Base-by-base conservation (phyloP, 2,888 invertebrate genomes). In the Stenodera caucasica region DNA sequence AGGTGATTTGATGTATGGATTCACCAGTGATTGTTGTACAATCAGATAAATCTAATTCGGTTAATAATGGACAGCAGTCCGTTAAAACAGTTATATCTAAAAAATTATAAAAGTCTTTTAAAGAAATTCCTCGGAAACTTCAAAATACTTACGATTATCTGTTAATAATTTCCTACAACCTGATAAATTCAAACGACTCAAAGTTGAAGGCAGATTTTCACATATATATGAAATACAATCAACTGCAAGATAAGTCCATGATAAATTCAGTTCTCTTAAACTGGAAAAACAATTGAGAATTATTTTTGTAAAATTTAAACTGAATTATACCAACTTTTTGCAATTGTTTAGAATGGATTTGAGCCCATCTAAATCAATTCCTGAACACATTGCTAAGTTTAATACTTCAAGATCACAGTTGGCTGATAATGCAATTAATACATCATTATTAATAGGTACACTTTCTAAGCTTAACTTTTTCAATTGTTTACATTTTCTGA, bases 31-130 rank as follows among this genome's bases (percentile, higher is more conserved):
- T 79, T 15, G 85, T 82, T 7, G 90, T 88, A 72, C 93, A 92
- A 81, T 97, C 96, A 18, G 96, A 96, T 60, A 96, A 77, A 81
- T 97, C 96, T 67, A 97, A 82, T 79, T 96, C 95, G 45, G 89
- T 80, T 15, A 97, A 83, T 1, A 87, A 82, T 0, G 89, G 85
- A 75, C 94, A 94, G 6, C 87, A 84, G 12, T 76, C 72, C 0
- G 86, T 86, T 53, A 96, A 81, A 9, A 83, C 81, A 6, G 80
- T 77, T 6, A 95, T 82, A 83, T 90, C 95, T 95, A 81, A 23
- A 81, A 81, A 61, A 54, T 26, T 26, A 26, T 5, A 8, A 37
- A 40, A n/a, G 26, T 53, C 37, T 35, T 53, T 30, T 32, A 57
- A 51, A 51, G 15, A 35, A 54, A 35, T 50, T 56, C 1, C 2